Evolutionary conservation across 2,888 invertebrate genomes (phyloP).

Genomic region (Nowickia ferox): DNA sequence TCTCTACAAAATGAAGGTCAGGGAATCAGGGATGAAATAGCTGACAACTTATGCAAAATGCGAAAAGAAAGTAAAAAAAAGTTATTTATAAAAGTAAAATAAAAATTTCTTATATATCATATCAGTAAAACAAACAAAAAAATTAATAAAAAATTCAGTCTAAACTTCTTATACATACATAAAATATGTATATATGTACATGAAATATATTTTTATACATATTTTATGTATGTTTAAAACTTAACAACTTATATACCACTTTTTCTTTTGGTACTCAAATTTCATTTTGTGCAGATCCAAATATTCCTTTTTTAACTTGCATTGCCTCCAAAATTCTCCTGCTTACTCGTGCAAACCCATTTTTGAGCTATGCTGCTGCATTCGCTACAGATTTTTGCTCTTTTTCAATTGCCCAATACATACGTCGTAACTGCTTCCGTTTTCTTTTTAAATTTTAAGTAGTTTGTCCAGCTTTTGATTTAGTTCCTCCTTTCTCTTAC

Average conservation of each 20-base stretch:
- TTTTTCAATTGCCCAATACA: background rate
- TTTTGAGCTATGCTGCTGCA: background rate
- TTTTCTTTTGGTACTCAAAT: conserved; percentile 2
- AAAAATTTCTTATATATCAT: background rate
- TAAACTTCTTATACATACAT: too few species aligned
- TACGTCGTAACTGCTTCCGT: background rate
- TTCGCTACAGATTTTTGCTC: background rate
- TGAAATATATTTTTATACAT: too few species aligned
- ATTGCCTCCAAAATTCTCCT: background rate
- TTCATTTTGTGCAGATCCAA: background rate
- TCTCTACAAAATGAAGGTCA: conserved; percentile 5
- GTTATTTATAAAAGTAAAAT: background rate
- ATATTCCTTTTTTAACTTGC: background rate
- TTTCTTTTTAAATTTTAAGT: background rate
- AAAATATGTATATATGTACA: too few species aligned
- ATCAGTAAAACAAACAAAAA: background rate
- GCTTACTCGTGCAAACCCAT: background rate
- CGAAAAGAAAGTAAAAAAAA: background rate
- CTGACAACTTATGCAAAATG: background rate
- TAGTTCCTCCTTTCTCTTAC: background rate
- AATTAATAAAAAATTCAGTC: background rate
- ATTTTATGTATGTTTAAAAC: background rate
- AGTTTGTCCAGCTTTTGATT: background rate
- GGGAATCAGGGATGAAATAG: background rate
- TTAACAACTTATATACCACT: background rate